Evolutionary conservation across 35 echinoderm and acorn worm species (phyloP), one percentile per base, ranked within the genome.

Genomic region (Ophiothrix spiculata): DNA sequence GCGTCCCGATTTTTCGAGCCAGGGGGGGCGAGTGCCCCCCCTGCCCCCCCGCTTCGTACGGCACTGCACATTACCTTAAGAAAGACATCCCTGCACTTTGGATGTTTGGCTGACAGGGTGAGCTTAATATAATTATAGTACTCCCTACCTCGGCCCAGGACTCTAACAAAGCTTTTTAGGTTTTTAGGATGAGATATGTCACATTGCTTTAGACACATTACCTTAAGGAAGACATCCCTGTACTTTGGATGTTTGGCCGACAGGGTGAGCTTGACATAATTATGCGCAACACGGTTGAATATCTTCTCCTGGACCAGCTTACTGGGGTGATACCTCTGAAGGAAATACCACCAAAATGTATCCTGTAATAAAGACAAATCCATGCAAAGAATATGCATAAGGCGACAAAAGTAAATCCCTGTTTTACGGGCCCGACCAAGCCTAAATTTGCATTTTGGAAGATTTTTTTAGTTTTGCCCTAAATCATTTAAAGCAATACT

Each of bases 221-320:
- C 96, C 89, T 87, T 79, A 40, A 99, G 94, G 83, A 99, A 99
- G 32, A 94, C 96, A 86, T 99, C 96, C 77, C 96, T 94, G 83
- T 94, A 94, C 42, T 94, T 91, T 3, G 96, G 96, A 35, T 99
- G 85, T 25, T 90, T 91, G 39, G 96, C 96, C 88, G 54, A 99
- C 31, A 99, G 78, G 14, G 92, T 82, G 4, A 99, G 86, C 80
- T 99, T 99, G n/a, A 94, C 87, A 79, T 94, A 99, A 83, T 99
- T 99, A 45, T 99, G 85, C 25, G 96, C 93, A 31, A 99, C 81
- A 56, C 96, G 90, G 79, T 99, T 99, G 86, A 99, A 99, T 1
- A 99, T 76, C 41, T 91, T 91, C 75, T 86, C 84, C 63, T 99
- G 96, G 0, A 86, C 83, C 39, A 78, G 83, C 86, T 91, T 99